These are phyloP conservation scores for Hanleya hanleyi DNA, from an alignment of 2,888 invertebrate species.

Conservation along the genomic window DNA sequence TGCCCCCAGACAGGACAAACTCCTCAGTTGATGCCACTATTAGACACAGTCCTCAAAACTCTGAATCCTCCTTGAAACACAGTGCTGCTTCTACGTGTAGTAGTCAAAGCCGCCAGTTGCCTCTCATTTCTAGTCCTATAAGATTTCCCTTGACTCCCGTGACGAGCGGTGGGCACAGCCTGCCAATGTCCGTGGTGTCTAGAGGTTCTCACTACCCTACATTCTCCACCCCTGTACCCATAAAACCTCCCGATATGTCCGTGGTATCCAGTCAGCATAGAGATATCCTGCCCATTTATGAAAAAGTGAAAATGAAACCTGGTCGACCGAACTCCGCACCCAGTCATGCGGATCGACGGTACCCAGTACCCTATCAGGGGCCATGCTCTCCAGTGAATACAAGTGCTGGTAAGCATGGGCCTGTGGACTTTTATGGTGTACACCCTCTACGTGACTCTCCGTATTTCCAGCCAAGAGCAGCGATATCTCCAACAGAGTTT, in stretches of 20 bases:
- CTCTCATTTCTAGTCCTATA: not conserved
- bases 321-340: not conserved
- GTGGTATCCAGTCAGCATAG: not conserved
- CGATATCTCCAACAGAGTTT: slow-evolving; percentile 1
- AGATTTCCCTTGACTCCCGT: slow-evolving; percentile 17
- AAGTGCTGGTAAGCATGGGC: not conserved
- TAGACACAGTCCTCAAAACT: slow-evolving; percentile 59
- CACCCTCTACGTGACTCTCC: not conserved
- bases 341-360: not conserved
- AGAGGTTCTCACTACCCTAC: slow-evolving; percentile 3
- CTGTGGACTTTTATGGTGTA: not conserved
- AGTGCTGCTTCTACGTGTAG: not conserved
- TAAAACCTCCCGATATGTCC: not conserved
- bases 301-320: not conserved
- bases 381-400: not conserved
- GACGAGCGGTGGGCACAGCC: slow-evolving; percentile 17
- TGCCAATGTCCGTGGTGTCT: not conserved
- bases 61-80: slow-evolving; percentile 52
- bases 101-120: not conserved
- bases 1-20: slow-evolving; percentile 50
- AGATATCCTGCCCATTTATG: not conserved
- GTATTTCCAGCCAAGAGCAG: not conserved
- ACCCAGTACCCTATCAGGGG: not conserved
- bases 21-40: slow-evolving; percentile 45
- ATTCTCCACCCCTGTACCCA: not conserved